Base-by-base conservation (phyloP, 2,113 vertebrate genomes). In the Edolisoma coerulescens region DNA sequence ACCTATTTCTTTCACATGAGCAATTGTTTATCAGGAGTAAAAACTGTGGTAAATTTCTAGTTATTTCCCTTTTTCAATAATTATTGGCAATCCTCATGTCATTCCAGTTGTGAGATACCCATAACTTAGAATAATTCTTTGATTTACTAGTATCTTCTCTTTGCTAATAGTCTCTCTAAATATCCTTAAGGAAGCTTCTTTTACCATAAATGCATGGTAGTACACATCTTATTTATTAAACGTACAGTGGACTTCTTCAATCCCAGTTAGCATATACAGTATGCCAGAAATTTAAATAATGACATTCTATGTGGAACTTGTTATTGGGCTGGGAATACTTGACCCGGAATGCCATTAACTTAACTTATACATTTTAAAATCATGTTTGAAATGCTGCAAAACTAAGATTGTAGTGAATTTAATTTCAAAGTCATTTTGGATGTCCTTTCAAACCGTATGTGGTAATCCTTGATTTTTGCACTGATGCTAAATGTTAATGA, bases 401-500 rank as follows among this genome's bases (percentile, higher is more conserved):
- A 98, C 97, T 97, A 97, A 98, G 97, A 98, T 96, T 95, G 95
- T 74, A 87, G 95, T 96, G 97, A 98, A 98, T 98, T 97, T 97
- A 97, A 98, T 98, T 98, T 98, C 97, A 97, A 98, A 97, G 97
- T 96, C 96, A 90, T 96, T 88, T 96, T 95, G 92, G 89, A 92
- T 94, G 95, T 97, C 93, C 97, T 98, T 98, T 98, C 95, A 98
- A 98, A 96, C 97, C 53, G 97, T 81, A 96, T 98, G 97, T 97
- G 97, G 98, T 96, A 97, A 98, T 97, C 97, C 96, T 98, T 97
- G 96, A 97, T 98, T 97, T 97, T 95, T 95, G 59, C 95, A 93
- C 96, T 95, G 96, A 97, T 97, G 97, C 96, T 98, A 98, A 98
- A 98, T 98, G 97, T 98, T 98, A 98, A 98, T 98, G 98, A 98